Percentiles rank a stretch among this genome's conserved stretches.
phyloP scores from a whole-genome alignment of 2,888 invertebrate genomes.

The Micropterix aruncella region DNA sequence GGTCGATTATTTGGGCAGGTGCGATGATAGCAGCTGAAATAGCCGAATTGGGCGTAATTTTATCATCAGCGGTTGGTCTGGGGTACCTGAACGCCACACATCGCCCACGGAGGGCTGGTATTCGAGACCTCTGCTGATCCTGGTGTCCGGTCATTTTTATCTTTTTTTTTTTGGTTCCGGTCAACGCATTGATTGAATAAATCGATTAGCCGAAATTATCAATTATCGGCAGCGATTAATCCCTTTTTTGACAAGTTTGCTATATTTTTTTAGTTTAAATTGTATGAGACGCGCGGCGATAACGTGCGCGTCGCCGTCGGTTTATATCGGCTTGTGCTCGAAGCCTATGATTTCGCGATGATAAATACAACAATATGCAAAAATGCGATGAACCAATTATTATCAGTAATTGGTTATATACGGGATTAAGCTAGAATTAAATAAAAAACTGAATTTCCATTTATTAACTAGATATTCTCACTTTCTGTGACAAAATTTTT shows the following conservation, averaged over 20 bases:
- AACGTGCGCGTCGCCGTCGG: too few species aligned
- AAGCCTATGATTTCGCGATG: too few species aligned
- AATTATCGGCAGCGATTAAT: too few species aligned
- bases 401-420: too few species aligned
- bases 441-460: too few species aligned
- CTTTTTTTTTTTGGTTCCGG: conserved; percentile 21
- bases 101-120: conserved; percentile 30
- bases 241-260: neutral
- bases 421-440: too few species aligned
- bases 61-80: conserved; percentile 39
- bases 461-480: too few species aligned
- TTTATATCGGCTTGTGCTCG: too few species aligned
- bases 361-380: too few species aligned
- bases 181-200: neutral
- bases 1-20: conserved; percentile 17
- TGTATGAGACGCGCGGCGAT: conserved; percentile 1
- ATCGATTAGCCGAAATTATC: neutral
- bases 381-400: too few species aligned
- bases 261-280: conserved; percentile 2
- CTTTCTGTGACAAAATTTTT: too few species aligned
- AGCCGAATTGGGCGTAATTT: conserved; percentile 21
- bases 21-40: conserved; percentile 19
- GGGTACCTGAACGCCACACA: conserved; percentile 23
- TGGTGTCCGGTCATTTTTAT: conserved; percentile 29
- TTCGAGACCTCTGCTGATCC: conserved; percentile 46